Evolutionary conservation across 2,888 invertebrate genomes (phyloP), one percentile per base, ranked within the genome.

Genomic region (Pogonocherus hispidulus): DNA sequence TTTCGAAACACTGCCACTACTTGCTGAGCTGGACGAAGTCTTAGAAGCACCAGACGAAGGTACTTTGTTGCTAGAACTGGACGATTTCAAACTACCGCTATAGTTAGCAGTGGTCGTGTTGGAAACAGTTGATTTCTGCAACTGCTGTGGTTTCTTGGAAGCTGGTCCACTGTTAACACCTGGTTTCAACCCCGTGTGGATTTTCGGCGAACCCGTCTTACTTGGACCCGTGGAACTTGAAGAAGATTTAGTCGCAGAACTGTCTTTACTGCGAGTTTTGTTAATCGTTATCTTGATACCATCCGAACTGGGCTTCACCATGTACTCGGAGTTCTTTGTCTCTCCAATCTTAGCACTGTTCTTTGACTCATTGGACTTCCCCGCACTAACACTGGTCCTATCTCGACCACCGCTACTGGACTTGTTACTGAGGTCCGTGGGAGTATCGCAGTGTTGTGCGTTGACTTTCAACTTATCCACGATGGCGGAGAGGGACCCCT

Each of bases 281-380:
- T 96, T 96, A 22, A 96, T 95, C 1, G 95, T 97, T 63, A 97
- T 90, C 84, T 96, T 97, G 87, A 97, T 94, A 2, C 95, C 95
- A 77, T 95, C 95, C 14, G 92, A 92, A 81, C 95, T 94, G 16
- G 93, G 93, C 81, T 96, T 96, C 0, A 96, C 94, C 92, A 94
- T 94, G 79, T 96, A 96, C 80, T 95, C 95, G 23, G 93, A 92
- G 81, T 92, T 92, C 85, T 93, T 93, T 67, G 86, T 88, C 44
- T 87, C 87, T 0, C 84, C 80, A 0, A 85, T 80, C 77, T 85
- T 86, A 51, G 85, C 85, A 16, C 84, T 82, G 18, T 82, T 80
- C 47, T 84, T 83, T 4, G 76, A 81, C 79, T 78, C 84, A 69
- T 72, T 76, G 8, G 79, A 76, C 65, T 79, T 80, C 23, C 79